phyloP scores from a whole-genome alignment of 2,888 invertebrate species.

The Drosophila infuscata region DNA sequence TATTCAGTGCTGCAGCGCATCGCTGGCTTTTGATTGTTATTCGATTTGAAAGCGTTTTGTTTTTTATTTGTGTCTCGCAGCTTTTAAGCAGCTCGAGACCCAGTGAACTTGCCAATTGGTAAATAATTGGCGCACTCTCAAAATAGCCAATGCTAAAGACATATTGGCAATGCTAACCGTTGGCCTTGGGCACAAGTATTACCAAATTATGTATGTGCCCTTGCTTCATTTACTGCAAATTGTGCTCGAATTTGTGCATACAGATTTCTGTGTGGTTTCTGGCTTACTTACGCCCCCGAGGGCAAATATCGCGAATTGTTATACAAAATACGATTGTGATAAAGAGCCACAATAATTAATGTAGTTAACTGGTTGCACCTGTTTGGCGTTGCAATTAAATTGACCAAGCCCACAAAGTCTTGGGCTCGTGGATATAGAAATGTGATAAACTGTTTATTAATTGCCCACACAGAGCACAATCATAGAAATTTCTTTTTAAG shows the following conservation, averaged over 20 bases:
- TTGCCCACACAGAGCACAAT: conserved; percentile 38
- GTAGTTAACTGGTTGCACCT: conserved; percentile 39
- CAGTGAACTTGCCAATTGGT: conserved; percentile 27
- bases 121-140: conserved; percentile 30
- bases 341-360: conserved; percentile 4
- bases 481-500: conserved; percentile 62
- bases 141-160: conserved; percentile 55
- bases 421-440: conserved; percentile 21
- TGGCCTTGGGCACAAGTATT: conserved; percentile 45
- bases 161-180: conserved; percentile 15
- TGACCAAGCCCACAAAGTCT: conserved; percentile 59
- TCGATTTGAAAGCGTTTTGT: conserved; percentile 23
- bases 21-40: conserved; percentile 16
- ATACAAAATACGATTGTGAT: conserved; percentile 17
- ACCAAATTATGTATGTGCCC: conserved; percentile 50
- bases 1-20: conserved; percentile 14
- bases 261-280: conserved; percentile 29
- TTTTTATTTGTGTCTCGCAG: conserved; percentile 7
- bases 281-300: conserved; percentile 40
- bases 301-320: conserved; percentile 35
- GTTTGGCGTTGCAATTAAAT: conserved; percentile 60
- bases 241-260: conserved; percentile 63
- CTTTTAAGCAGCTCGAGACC: conserved; percentile 18
- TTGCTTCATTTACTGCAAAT: conserved; percentile 74
- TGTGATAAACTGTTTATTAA: conserved; percentile 61